Percentiles rank a stretch among this genome's conserved stretches.
Evolutionary conservation across 1,140 invertebrate genomes (phyloP).

Genomic region (Magallana gigas): DNA sequence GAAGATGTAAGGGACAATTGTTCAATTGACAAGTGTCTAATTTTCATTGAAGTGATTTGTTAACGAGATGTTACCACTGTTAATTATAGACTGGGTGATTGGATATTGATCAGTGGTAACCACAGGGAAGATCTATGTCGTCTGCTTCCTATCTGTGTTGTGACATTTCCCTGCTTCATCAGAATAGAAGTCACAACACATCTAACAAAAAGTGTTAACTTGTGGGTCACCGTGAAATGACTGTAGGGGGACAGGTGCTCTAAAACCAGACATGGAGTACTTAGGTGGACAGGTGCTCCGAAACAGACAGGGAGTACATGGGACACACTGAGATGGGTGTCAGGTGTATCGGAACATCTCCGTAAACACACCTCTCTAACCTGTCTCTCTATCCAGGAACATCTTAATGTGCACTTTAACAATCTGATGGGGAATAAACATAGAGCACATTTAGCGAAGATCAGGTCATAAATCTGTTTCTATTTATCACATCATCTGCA

Average conservation of each 20-base stretch:
- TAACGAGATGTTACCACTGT: background rate
- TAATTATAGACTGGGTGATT: background rate
- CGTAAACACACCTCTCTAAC: background rate
- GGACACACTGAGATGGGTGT: background rate
- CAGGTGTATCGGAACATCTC: background rate
- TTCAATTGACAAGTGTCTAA: background rate
- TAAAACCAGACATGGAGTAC: background rate
- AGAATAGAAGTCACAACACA: background rate
- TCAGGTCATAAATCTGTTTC: background rate
- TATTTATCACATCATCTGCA: too few relatives aligned
- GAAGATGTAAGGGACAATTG: slow-evolving; percentile 3
- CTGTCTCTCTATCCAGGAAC: background rate
- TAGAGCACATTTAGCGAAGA: background rate
- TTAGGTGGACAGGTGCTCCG: too few relatives aligned
- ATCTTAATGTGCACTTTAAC: background rate
- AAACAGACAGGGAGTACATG: background rate
- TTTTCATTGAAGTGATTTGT: background rate
- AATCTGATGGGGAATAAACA: background rate
- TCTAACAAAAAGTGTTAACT: background rate
- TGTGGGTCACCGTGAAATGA: too few relatives aligned
- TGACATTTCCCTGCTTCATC: slow-evolving; percentile 26
- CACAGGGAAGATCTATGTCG: background rate
- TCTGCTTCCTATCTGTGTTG: background rate
- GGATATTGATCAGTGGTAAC: background rate
- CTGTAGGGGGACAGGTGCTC: too few relatives aligned